Percentiles rank a stretch among this genome's conserved stretches.
Evolutionary conservation across 2,113 vertebrate genomes (phyloP).

Genomic region (Baryphthengus martii): DNA sequence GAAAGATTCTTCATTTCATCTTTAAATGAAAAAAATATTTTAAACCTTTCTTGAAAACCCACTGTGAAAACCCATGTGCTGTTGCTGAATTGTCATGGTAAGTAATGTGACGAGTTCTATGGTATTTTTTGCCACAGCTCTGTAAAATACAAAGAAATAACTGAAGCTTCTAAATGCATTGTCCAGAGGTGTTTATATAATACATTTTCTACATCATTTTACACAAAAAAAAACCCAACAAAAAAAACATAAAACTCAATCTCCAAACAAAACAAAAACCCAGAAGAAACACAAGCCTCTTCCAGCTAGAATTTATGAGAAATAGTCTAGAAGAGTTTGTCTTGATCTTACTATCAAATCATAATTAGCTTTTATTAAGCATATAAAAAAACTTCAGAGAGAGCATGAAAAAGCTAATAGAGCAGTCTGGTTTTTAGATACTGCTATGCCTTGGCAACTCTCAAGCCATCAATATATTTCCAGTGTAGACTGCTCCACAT

Average conservation of each 20-base stretch:
- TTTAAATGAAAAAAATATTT: neutral
- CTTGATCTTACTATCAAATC: neutral
- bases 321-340: neutral
- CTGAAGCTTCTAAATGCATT: neutral
- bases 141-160: neutral
- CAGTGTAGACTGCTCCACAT: neutral
- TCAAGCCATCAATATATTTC: neutral
- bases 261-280: neutral
- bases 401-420: neutral
- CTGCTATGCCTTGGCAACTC: neutral
- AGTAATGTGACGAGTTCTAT: neutral
- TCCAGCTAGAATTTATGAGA: neutral
- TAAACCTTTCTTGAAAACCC: neutral
- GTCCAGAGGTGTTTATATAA: neutral
- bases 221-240: neutral
- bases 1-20: neutral
- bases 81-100: neutral
- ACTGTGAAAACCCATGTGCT: neutral
- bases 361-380: neutral
- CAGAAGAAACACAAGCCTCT: neutral
- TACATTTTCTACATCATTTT: neutral
- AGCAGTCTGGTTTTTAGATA: neutral
- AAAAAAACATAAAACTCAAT: neutral
- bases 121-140: neutral
- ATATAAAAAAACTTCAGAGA: neutral